Percentiles rank a stretch among this genome's conserved stretches.
Evolutionary conservation across 2,888 invertebrate genomes (phyloP).

Genomic region (Drosophila suboccidentalis): DNA sequence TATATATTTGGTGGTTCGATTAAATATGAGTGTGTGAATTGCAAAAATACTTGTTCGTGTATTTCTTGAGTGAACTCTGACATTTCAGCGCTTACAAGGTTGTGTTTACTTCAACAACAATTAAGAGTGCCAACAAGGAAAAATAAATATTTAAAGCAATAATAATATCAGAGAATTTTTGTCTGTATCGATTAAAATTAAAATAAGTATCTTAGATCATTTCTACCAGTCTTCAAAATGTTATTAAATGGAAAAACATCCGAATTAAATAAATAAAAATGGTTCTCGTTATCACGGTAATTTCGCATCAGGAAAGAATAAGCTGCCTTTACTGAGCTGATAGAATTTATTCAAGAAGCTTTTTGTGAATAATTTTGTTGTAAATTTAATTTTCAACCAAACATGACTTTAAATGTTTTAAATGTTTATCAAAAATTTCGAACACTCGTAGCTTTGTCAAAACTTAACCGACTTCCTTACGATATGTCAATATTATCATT

Average conservation of each 20-base stretch:
- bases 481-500: too few relatives aligned
- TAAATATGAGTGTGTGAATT: slow-evolving; percentile 18
- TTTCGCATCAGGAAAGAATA: too few relatives aligned
- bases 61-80: slow-evolving; percentile 13
- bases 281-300: too few relatives aligned
- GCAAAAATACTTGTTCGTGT: background rate
- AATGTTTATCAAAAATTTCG: too few relatives aligned
- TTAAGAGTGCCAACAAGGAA: background rate
- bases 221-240: background rate
- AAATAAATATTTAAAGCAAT: background rate
- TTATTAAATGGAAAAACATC: too few relatives aligned
- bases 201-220: background rate
- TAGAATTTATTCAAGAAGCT: too few relatives aligned
- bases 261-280: background rate
- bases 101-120: background rate
- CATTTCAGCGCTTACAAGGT: slow-evolving; percentile 6
- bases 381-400: too few relatives aligned
- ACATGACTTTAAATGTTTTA: too few relatives aligned
- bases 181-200: background rate
- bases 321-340: too few relatives aligned
- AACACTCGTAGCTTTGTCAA: too few relatives aligned
- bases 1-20: slow-evolving; percentile 5
- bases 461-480: too few relatives aligned
- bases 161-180: background rate
- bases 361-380: too few relatives aligned